Conservation (phyloP, 1,140 invertebrate species). For the Gonatopus flavifemur region DNA sequence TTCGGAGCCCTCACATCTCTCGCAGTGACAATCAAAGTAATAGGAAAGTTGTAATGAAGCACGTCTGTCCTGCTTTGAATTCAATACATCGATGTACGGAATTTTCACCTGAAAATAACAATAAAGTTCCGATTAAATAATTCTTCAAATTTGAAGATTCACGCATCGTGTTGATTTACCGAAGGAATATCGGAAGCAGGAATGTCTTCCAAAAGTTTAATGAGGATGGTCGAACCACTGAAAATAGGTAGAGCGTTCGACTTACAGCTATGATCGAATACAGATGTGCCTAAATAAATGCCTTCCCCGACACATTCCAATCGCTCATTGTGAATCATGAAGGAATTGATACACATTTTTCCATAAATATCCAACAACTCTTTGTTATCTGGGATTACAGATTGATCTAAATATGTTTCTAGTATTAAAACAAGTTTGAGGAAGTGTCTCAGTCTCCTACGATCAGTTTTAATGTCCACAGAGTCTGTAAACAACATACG, state of each 20-base stretch:
- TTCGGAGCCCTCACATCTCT: constrained; percentile 67
- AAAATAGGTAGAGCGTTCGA: constrained; percentile 87
- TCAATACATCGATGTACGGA: constrained; percentile 81
- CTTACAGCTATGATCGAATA: constrained; percentile 86
- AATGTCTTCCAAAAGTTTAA: constrained; percentile 73
- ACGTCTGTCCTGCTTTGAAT: constrained; percentile 67
- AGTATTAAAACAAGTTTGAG: constrained; percentile 67
- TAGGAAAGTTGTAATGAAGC: constrained; percentile 73
- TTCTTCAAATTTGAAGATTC: too few relatives aligned
- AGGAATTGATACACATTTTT: constrained; percentile 83
- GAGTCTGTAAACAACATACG: constrained; percentile 65
- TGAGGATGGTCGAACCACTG: constrained; percentile 73
- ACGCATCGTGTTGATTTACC: constrained; percentile 53
- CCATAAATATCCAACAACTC: constrained; percentile 82
- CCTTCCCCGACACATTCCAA: constrained; percentile 81
- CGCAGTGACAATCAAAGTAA: constrained; percentile 84
- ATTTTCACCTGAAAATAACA: constrained; percentile 82
- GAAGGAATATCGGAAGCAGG: constrained; percentile 70
- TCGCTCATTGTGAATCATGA: constrained; percentile 79
- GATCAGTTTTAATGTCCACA: constrained; percentile 72
- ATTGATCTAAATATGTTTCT: constrained; percentile 66
- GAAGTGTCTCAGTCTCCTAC: constrained; percentile 74
- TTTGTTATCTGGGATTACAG: constrained; percentile 71
- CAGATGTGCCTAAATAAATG: constrained; percentile 81
- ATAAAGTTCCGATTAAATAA: too few relatives aligned